Percentiles rank a stretch among this genome's conserved stretches.
Evolutionary conservation across 2,113 vertebrate species (phyloP).

Genomic region (Chroicocephalus ridibundus): DNA sequence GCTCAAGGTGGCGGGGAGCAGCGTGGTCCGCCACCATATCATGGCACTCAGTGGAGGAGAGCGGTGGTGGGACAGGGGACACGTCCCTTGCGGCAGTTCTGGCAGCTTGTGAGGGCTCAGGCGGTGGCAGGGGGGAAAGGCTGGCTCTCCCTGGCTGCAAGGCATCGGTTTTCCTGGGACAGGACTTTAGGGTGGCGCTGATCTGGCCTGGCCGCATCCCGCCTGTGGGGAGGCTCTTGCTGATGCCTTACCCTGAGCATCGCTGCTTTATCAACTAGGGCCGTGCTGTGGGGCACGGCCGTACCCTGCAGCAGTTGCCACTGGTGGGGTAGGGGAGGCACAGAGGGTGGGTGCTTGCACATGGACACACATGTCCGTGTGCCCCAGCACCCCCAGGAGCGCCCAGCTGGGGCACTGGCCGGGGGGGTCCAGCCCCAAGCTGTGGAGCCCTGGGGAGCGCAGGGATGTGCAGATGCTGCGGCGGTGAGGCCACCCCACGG

Average conservation of each 20-base stretch:
- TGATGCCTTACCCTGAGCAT: background rate
- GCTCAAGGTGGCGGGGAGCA: background rate
- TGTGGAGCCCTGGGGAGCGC: accelerated
- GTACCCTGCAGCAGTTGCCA: background rate
- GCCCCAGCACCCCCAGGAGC: background rate
- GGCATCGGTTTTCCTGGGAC: background rate
- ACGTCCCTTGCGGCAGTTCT: background rate
- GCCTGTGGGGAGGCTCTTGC: background rate
- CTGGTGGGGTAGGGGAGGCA: background rate
- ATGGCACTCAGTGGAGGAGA: background rate
- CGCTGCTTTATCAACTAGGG: accelerated
- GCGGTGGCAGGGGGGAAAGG: background rate
- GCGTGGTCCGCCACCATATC: accelerated
- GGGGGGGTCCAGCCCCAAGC: background rate
- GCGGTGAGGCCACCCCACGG: accelerated
- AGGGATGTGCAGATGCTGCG: background rate
- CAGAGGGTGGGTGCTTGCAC: background rate
- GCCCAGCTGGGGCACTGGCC: background rate
- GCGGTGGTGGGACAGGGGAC: background rate
- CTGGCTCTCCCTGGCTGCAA: background rate
- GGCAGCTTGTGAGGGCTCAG: background rate
- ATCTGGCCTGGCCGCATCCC: background rate
- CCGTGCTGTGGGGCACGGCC: background rate
- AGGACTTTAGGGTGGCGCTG: background rate
- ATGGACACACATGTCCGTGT: accelerated